Evolutionary conservation across 2,888 invertebrate genomes (phyloP), one percentile per base, ranked within the genome.

Genomic region (Cepaea hortensis): DNA sequence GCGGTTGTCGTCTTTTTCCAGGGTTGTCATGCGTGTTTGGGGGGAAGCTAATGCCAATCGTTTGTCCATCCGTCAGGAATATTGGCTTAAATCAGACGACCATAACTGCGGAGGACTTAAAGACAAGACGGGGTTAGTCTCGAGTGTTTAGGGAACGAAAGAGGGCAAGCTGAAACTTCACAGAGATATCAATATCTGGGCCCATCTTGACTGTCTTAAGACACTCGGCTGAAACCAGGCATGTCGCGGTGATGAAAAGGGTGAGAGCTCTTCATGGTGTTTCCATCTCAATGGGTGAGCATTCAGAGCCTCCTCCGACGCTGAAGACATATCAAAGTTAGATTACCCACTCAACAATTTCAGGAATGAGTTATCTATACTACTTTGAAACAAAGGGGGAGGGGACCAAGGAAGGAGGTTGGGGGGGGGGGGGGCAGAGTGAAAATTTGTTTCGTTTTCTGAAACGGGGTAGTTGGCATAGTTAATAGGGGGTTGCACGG

Each of bases 31-130:
- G 6, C 55, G 11, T 84, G 23, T 62, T 3, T 65, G 20, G 6
- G 2, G 7, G 72, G n/a, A 46, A 65, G 35, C 62, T 20, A 50
- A 65, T 23, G 77, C 65, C 76, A 65, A 84, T 84, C 68, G 65
- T 84, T 84, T 62, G 84, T 75, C 76, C 76, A 84, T 84, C 35
- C 76, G 84, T 84, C 84, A 84, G 9, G 13, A 46, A 3, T 15
- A 18, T 15, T 35, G 46, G 50, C 55, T n/a, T 68, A 68, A 11
- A 50, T 20, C 81, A n/a, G 81, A 50, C 35, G 0, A 2, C 4
- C 48, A 35, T 35, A 68, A 68, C 35, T 46, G 65, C 48, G 61
- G n/a, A 15, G 11, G 11, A 3, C 5, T 62, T 15, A 11, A 81
- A 50, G 20, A 15, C 68, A 50, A 68, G 81, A 23, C 15, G 81